phyloP scores from a whole-genome alignment of 2,797 vertebrate genomes.

The Tinamus major region DNA sequence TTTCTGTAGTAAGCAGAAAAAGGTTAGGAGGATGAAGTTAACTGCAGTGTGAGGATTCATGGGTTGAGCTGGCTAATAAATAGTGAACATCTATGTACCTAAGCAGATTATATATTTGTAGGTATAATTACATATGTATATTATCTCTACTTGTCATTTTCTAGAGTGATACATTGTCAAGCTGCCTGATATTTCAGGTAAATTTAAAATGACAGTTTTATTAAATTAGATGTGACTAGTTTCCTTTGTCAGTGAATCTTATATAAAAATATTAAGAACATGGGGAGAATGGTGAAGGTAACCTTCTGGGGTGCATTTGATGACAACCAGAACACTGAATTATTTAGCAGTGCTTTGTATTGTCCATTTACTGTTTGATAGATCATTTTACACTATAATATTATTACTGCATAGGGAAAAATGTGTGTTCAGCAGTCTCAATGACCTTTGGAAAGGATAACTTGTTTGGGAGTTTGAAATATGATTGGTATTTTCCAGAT shows the following conservation, averaged over 20 bases:
- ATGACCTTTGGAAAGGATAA: slow-evolving; percentile 60
- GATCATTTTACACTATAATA: slow-evolving; percentile 70
- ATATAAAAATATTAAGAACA: not conserved
- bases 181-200: not conserved
- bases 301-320: slow-evolving; percentile 24
- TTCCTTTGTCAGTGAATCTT: slow-evolving; percentile 32
- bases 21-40: not conserved
- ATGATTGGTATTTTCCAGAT: not conserved
- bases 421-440: slow-evolving; percentile 31
- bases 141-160: not conserved
- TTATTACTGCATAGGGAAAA: slow-evolving; percentile 37
- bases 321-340: slow-evolving; percentile 62
- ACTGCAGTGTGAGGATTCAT: not conserved
- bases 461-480: slow-evolving; percentile 44
- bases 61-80: not conserved
- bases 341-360: slow-evolving; percentile 72
- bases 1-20: not conserved
- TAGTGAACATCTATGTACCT: not conserved
- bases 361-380: slow-evolving; percentile 54
- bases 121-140: not conserved
- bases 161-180: not conserved
- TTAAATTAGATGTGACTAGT: not conserved
- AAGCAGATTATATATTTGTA: not conserved
- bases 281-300: slow-evolving; percentile 8
- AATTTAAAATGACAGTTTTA: not conserved